Evolutionary conservation across 2,113 vertebrate species (phyloP), one percentile per base, ranked within the genome.

Genomic region (Thinocorus orbignyianus): DNA sequence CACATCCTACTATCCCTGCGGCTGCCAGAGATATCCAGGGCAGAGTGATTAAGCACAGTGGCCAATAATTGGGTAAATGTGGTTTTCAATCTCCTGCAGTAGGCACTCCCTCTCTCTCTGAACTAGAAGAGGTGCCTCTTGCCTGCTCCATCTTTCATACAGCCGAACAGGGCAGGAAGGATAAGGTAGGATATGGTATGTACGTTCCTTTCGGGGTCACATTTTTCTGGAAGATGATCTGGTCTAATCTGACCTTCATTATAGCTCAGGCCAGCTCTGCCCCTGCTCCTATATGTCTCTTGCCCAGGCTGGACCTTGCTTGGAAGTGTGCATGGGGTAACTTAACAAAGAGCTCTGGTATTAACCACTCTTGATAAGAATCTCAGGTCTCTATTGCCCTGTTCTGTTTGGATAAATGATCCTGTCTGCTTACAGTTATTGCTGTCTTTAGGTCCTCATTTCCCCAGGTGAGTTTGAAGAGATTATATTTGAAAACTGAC

Each of bases 11-110:
- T 96, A 83, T 65, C 91, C 86, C 64, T 86, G 91, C 9, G 7
- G 80, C 91, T 87, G 77, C 81, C 17, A 30, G 76, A 35, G 82
- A 35, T 72, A 93, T 89, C 69, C 93, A 84, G 80, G 89, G 93
- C 83, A 93, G 23, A 91, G 81, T 64, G 26, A 93, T 95, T 95
- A 91, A 92, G 83, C 2, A 10, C 69, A 81, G 77, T 26, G 7
- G 69, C 81, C 6, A 5, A 31, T 93, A 88, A 94, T 81, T 92
- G 91, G 77, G 68, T 60, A 92, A 94, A 90, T 33, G 41, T 0
- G 5, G 44, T 88, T 94, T 94, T 94, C 66, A 72, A 0, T 86
- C 82, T 92, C 91, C 64, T 92, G 49, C 76, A 86, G 82, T 37
- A 86, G 49, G 79, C 68, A 42, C 54, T 69, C 82, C 60, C 51